Evolutionary conservation across 1,140 invertebrate species (phyloP), one percentile per base, ranked within the genome.

Genomic region (Platyscapa corneri): DNA sequence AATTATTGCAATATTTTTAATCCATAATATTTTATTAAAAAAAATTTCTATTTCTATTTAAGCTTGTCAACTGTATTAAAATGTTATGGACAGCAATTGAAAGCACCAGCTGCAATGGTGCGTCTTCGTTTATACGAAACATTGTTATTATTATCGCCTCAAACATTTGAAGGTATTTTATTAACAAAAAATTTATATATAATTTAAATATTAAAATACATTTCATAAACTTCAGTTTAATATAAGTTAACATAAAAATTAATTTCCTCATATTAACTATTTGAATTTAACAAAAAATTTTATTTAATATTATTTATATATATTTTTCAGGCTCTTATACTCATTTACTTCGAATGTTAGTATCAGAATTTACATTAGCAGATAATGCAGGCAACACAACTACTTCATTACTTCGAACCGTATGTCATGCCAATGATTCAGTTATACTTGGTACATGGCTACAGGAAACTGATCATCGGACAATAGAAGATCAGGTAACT

Each of bases 341-440:
- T 1, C 96, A 96, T 92, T 94, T 99, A 37, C 92, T 99, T 79
- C 95, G 98, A 82, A 96, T 99, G 94, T 94, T 99, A n/a, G 98
- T 99, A 5, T 97, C 98, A 3, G 99, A 99, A 93, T 97, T 99
- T 87, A 99, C 98, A 0, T 94, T 99, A 32, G 97, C 98, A 37
- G 99, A 99, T 92, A 99, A 99, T 93, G 96, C 96, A 42, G 97
- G 98, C 32, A 99, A 99, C 90, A 99, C 97, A 30, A 98, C 98
- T 0, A 99, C 98, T 37, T 98, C 97, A 0, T 94, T 98, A 78
- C 93, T 99, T 46, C 94, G 97, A 75, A 95, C 95, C 67, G 96
- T 98, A 65, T 99, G 98, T 92, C 97, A 99, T 93, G 96, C 97
- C 6, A 97, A 98, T 89, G 97, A 99, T 91, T 97, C 96, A 0